Percentiles rank a stretch among this genome's conserved stretches.
Conservation (phyloP, 2,797 vertebrate genomes). For the Trematomus bernacchii region DNA sequence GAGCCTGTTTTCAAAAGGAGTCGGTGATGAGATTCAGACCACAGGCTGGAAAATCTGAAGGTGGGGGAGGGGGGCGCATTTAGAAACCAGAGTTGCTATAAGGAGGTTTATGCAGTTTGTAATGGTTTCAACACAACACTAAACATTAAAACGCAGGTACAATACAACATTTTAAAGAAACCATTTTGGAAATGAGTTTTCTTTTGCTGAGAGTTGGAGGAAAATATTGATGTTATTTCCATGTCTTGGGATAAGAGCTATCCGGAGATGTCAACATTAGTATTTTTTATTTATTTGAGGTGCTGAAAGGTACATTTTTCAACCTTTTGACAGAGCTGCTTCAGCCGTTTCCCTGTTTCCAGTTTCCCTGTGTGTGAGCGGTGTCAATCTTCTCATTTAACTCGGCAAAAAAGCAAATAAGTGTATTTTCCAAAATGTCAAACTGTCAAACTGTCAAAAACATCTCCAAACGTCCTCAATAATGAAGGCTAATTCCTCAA, state of each 20-base stretch:
- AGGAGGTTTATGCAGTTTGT: conserved; percentile 31
- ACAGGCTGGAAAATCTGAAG: conserved; percentile 80
- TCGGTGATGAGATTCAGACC: conserved; percentile 92
- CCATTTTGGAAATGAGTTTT: no score
- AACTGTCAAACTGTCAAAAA: background rate
- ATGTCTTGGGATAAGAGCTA: background rate
- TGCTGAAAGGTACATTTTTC: background rate
- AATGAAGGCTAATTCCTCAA: background rate
- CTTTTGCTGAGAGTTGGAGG: background rate
- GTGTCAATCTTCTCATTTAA: background rate
- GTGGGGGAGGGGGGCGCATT: conserved; percentile 16
- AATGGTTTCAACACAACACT: conserved; percentile 31
- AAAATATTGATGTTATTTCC: background rate
- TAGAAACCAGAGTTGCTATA: conserved; percentile 55
- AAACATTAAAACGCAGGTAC: conserved; percentile 15
- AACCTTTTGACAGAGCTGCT: background rate
- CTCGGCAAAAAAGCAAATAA: no score
- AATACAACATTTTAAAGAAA: background rate
- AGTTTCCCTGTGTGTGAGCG: background rate
- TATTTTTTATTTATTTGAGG: background rate
- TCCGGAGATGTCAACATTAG: background rate
- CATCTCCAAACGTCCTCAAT: background rate
- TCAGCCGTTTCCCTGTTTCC: no score
- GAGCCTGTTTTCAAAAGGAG: conserved; percentile 93
- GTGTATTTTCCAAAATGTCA: background rate